Percentiles rank a stretch among this genome's conserved stretches.
Evolutionary conservation across 2,888 invertebrate species (phyloP).

Genomic region (Spodoptera littoralis): DNA sequence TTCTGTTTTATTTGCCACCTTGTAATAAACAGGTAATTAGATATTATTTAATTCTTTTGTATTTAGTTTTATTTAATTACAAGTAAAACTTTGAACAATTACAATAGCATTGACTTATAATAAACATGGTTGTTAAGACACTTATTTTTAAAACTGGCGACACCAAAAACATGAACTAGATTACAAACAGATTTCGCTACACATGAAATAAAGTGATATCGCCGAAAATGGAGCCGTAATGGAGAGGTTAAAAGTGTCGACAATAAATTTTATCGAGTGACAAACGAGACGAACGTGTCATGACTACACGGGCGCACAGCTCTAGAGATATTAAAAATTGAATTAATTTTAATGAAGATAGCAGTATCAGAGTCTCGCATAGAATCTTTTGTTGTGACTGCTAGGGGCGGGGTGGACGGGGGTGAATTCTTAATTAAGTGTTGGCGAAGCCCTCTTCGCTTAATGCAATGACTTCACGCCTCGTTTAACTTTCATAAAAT

Average conservation of each 20-base stretch:
- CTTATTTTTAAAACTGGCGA: neutral
- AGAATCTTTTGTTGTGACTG: conserved; percentile 85
- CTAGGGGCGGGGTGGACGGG: conserved; percentile 69
- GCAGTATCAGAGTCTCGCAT: conserved; percentile 68
- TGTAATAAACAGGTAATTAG: no score
- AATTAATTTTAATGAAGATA: conserved; percentile 83
- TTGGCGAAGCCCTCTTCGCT: conserved; percentile 84
- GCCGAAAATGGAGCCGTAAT: conserved; percentile 46
- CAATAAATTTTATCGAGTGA: conserved; percentile 66
- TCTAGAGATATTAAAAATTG: conserved; percentile 78
- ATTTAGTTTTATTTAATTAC: no score
- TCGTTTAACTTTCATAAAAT: conserved; percentile 88
- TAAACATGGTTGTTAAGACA: neutral
- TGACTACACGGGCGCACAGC: conserved; percentile 52
- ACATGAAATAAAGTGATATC: conserved; percentile 36
- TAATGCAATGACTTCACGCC: conserved; percentile 87
- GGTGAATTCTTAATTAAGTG: conserved; percentile 88
- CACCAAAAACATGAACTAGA: neutral
- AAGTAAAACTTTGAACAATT: no score
- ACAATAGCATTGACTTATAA: no score
- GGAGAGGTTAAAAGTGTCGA: conserved; percentile 47
- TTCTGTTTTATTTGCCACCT: no score
- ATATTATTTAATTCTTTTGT: no score
- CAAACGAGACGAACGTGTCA: conserved; percentile 72
- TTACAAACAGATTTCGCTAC: conserved; percentile 6